Evolutionary conservation across 2,888 invertebrate genomes (phyloP).

Genomic region (Mesorhabditis sp.): DNA sequence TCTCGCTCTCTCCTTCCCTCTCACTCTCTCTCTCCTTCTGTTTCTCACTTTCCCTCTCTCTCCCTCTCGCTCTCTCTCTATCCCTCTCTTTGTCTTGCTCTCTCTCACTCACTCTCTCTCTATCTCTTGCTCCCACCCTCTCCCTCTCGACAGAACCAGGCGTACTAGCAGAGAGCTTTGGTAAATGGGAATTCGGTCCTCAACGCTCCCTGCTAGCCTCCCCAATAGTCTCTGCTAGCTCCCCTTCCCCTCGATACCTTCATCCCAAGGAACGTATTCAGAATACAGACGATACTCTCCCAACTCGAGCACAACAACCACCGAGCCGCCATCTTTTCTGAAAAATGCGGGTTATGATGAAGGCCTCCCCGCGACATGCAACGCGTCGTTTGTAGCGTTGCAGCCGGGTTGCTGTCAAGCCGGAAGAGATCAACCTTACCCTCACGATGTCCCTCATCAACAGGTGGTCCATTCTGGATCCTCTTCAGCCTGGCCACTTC

Average conservation of each 20-base stretch:
- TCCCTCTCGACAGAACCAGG: not conserved
- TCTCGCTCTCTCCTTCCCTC: too few relatives aligned
- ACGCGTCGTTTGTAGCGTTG: too few relatives aligned
- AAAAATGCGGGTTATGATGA: not conserved
- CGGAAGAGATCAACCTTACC: too few relatives aligned
- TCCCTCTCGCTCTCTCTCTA: too few relatives aligned
- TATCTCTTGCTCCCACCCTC: too few relatives aligned
- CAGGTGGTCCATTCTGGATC: constrained; percentile 17
- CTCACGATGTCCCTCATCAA: constrained; percentile 1
- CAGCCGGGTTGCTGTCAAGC: too few relatives aligned
- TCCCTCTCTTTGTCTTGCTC: too few relatives aligned
- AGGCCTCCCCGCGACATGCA: constrained; percentile 8
- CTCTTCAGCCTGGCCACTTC: constrained; percentile 32
- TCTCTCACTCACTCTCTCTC: too few relatives aligned
- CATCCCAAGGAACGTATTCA: constrained; percentile 32
- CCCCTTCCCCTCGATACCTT: constrained; percentile 3
- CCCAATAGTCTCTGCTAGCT: too few relatives aligned
- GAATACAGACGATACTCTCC: constrained; percentile 31
- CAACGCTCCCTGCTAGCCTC: too few relatives aligned
- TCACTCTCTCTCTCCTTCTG: too few relatives aligned
- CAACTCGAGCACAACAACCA: constrained; percentile 36
- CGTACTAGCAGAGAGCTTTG: not conserved
- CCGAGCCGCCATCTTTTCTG: constrained; percentile 28
- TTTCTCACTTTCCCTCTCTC: too few relatives aligned
- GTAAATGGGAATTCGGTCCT: not conserved